These are phyloP conservation scores for Halocynthia aurantium DNA, from an alignment of 23 tunicate species.

Conservation along the genomic window DNA sequence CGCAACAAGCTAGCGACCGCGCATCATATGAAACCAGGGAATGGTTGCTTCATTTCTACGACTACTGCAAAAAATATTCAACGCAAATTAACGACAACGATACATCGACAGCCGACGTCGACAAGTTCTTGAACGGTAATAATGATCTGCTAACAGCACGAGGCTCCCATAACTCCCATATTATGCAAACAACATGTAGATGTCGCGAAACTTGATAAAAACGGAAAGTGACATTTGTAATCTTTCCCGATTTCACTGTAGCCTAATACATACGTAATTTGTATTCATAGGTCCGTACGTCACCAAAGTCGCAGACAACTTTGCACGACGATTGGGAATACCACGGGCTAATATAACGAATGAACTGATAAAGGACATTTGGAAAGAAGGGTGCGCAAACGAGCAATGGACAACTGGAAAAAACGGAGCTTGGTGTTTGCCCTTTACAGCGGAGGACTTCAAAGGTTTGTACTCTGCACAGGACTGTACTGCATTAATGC, in stretches of 20 bases:
- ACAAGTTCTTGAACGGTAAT: background rate
- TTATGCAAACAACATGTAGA: too few relatives aligned
- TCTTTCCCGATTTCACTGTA: too few relatives aligned
- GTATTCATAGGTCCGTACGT: background rate
- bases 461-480: constrained; percentile 1
- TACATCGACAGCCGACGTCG: constrained; percentile 6
- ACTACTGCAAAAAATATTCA: constrained; percentile 8
- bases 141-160: background rate
- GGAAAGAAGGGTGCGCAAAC: constrained; percentile 19
- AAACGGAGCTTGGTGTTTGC: constrained; percentile 8
- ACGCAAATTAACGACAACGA: constrained; percentile 1
- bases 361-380: background rate
- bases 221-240: too few relatives aligned
- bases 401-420: constrained; percentile 9
- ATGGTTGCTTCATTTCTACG: background rate
- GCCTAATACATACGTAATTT: background rate
- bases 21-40: background rate
- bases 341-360: background rate
- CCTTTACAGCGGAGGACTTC: background rate
- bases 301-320: constrained; percentile 2
- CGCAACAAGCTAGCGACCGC: background rate
- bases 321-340: constrained; percentile 7
- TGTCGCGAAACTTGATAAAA: too few relatives aligned
- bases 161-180: too few relatives aligned
- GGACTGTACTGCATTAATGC: too few relatives aligned